A percentile compares a stretch with the other conserved stretches of the same genome.
phyloP scores from a whole-genome alignment of 1,140 invertebrate genomes.

The Tigriopus japonicus region DNA sequence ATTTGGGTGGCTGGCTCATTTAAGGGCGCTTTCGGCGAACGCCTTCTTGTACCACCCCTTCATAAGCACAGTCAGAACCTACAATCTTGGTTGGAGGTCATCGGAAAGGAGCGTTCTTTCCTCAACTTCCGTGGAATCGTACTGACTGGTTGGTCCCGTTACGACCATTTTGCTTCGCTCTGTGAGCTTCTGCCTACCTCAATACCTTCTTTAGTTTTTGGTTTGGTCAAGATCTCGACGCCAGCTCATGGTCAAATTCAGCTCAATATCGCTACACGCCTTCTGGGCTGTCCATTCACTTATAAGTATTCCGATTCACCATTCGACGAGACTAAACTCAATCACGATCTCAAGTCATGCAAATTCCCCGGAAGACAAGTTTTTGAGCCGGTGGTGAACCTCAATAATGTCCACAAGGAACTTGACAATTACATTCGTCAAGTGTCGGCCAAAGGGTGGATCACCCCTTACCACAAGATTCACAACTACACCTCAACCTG shows the following conservation, averaged over 20 bases:
- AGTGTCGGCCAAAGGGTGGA: constrained; percentile 25
- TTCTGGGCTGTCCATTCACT: constrained; percentile 15
- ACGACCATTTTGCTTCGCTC: constrained; percentile 77
- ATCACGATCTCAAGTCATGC: constrained; percentile 30
- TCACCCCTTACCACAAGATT: constrained; percentile 24
- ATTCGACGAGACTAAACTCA: not conserved
- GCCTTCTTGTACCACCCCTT: constrained; percentile 26
- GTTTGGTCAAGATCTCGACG: constrained; percentile 24
- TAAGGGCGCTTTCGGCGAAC: constrained; percentile 40
- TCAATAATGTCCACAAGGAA: constrained; percentile 9
- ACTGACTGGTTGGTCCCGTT: constrained; percentile 44
- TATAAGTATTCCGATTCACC: not conserved
- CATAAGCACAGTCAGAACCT: constrained; percentile 30
- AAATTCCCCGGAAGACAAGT: constrained; percentile 26
- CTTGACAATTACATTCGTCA: constrained; percentile 18
- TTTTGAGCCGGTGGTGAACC: constrained; percentile 18
- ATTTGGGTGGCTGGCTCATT: constrained; percentile 86
- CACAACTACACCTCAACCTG: constrained; percentile 23
- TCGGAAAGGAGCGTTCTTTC: constrained; percentile 16
- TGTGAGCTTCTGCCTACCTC: constrained; percentile 73
- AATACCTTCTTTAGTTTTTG: constrained; percentile 51
- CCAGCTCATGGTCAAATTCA: constrained; percentile 8
- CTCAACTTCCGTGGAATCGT: constrained; percentile 28
- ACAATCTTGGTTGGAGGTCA: constrained; percentile 17
- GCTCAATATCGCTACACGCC: constrained; percentile 11